phyloP scores from a whole-genome alignment of 2,113 vertebrate species.

The Turnix velox region DNA sequence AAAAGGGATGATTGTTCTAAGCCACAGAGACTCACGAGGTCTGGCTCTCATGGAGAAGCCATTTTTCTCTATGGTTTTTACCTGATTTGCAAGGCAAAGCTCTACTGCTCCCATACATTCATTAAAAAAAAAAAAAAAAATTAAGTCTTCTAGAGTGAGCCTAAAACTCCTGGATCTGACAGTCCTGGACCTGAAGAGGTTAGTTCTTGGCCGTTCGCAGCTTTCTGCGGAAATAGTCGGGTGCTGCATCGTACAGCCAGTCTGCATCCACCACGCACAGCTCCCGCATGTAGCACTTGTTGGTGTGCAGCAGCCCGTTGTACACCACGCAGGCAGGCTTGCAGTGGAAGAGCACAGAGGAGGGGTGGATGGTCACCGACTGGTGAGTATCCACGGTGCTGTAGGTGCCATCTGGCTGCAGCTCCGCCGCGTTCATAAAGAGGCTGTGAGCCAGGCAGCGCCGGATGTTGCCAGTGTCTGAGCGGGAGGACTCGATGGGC shows the following conservation, averaged over 20 bases:
- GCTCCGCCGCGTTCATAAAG: conserved; percentile 88
- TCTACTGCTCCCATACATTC: neutral
- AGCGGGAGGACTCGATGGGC: conserved; percentile 81
- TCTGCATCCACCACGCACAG: conserved; percentile 87
- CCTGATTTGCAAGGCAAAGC: neutral
- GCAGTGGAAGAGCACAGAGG: conserved; percentile 91
- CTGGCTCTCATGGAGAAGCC: neutral
- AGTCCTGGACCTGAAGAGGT: neutral
- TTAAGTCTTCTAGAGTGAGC: fast-evolving
- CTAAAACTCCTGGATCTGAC: neutral
- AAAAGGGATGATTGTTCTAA: neutral
- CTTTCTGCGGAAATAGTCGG: conserved; percentile 86
- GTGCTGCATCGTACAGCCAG: conserved; percentile 89
- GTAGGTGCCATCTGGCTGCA: conserved; percentile 87
- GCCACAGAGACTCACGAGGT: neutral
- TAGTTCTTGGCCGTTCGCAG: conserved; percentile 73
- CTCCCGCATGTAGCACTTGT: conserved; percentile 92
- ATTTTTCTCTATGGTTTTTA: neutral
- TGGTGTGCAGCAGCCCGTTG: conserved; percentile 89
- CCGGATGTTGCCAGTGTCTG: conserved; percentile 76
- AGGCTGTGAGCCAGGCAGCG: conserved; percentile 92
- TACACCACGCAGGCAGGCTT: conserved; percentile 88
- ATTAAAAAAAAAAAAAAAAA: neutral
- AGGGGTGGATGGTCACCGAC: conserved; percentile 89
- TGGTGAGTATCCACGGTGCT: conserved; percentile 85